A percentile compares a stretch with the other conserved stretches of the same genome.
Conservation (phyloP, 2,113 vertebrate genomes). For the Calidris pugnax region DNA sequence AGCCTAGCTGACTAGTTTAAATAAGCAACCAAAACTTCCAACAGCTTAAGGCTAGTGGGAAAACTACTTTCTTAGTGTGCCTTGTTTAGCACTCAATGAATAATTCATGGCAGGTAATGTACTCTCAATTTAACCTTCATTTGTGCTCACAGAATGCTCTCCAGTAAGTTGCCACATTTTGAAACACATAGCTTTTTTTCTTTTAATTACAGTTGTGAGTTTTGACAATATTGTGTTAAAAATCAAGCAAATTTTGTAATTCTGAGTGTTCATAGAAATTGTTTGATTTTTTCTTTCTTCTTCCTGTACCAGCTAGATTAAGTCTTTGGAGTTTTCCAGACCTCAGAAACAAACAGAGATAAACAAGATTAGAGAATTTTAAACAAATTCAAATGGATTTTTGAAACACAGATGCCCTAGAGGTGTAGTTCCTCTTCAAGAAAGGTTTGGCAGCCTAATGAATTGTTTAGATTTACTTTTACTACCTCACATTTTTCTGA, state of each 20-base stretch:
- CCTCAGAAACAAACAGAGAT: background rate
- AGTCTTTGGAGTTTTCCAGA: background rate
- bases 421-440: background rate
- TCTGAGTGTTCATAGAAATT: background rate
- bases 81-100: constrained; percentile 1
- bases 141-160: background rate
- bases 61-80: background rate
- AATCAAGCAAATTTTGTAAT: background rate
- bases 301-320: background rate
- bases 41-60: background rate
- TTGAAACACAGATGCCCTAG: background rate
- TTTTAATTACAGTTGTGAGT: background rate
- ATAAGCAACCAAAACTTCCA: background rate
- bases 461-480: background rate
- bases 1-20: background rate
- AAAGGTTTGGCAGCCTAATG: background rate
- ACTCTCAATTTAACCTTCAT: constrained; percentile 32
- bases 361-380: background rate
- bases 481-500: background rate
- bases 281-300: background rate
- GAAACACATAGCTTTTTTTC: background rate
- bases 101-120: constrained; percentile 34
- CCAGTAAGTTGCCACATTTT: background rate
- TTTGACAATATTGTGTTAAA: background rate
- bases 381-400: background rate